Evolutionary conservation across 2,797 vertebrate species (phyloP).

Genomic region (Hypotaenidia philippensis): DNA sequence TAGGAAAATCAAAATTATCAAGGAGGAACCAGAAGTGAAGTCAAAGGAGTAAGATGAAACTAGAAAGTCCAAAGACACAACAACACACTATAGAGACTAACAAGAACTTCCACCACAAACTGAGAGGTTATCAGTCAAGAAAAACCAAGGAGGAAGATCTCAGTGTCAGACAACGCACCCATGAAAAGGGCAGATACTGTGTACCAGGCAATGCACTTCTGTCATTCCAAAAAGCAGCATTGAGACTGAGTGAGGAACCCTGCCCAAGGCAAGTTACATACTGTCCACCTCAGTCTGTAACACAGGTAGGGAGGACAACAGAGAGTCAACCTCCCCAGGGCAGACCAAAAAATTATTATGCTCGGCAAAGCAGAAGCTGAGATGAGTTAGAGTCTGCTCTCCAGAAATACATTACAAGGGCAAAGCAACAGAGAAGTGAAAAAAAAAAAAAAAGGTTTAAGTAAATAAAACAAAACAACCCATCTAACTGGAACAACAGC

Average conservation of each 20-base stretch:
- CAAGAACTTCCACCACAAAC: background rate
- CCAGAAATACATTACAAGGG: background rate
- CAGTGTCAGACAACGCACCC: background rate
- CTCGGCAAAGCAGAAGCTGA: background rate
- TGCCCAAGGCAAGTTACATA: background rate
- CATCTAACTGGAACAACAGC: background rate
- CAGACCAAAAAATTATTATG: background rate
- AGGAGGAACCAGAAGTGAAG: background rate
- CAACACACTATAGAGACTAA: background rate
- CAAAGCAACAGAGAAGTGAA: background rate
- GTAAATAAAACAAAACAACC: background rate
- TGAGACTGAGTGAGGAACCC: background rate
- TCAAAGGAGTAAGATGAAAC: background rate
- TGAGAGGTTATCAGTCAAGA: background rate
- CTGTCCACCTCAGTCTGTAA: background rate
- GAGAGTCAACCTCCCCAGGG: background rate
- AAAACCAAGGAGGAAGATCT: background rate
- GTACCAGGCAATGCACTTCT: accelerated
- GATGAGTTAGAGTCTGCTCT: background rate
- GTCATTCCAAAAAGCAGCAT: background rate
- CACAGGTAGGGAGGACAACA: accelerated
- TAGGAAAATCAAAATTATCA: background rate
- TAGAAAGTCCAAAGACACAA: background rate
- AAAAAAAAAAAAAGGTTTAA: background rate
- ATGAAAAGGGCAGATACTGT: background rate